These are phyloP conservation scores for Gymnorhina tibicen DNA, from an alignment of 2,113 vertebrate species.

Conservation along the genomic window DNA sequence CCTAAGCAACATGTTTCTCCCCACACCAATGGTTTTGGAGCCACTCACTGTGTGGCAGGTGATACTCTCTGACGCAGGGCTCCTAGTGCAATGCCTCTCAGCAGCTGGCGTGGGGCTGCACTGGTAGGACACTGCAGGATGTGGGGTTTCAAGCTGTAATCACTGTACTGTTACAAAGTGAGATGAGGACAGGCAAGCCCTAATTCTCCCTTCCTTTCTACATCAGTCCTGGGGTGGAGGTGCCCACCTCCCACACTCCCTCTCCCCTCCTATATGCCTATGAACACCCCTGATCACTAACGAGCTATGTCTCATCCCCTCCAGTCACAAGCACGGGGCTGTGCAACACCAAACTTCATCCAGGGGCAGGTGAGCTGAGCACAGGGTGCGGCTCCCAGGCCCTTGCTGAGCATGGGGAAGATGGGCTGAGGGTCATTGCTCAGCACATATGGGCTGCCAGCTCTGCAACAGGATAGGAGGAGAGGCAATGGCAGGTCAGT, in stretches of 20 bases:
- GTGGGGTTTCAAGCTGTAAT: not conserved
- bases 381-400: not conserved
- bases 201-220: not conserved
- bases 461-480: not conserved
- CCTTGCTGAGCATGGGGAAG: not conserved
- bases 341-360: not conserved
- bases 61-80: accelerated
- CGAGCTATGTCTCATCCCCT: not conserved
- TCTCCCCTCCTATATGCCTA: not conserved
- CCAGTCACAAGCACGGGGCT: accelerated
- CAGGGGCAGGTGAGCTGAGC: not conserved
- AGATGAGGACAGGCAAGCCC: not conserved
- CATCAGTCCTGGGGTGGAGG: not conserved
- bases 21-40: not conserved
- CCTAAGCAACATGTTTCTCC: not conserved
- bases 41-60: not conserved
- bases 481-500: not conserved
- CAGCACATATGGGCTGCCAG: not conserved
- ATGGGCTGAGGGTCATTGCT: not conserved
- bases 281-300: not conserved
- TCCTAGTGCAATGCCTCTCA: not conserved
- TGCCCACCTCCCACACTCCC: not conserved
- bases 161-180: not conserved
- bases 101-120: not conserved
- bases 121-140: not conserved